Base-by-base conservation (phyloP, 2,113 vertebrate species). In the Jaculus jaculus region DNA sequence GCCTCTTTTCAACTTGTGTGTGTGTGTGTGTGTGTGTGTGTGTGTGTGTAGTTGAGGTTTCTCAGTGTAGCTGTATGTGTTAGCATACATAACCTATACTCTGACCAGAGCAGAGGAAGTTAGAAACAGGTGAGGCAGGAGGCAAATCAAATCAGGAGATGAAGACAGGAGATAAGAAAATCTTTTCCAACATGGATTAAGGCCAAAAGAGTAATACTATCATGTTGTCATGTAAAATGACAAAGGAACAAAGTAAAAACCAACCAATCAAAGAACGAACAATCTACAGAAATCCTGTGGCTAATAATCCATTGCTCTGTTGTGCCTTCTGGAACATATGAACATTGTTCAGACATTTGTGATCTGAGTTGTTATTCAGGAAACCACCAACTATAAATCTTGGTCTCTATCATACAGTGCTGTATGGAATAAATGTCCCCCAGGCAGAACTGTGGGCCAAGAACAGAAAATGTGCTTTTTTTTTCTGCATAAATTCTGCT, bases 351-450 rank as follows among this genome's bases (percentile, higher is more conserved):
- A 80, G 80, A 86, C 63, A 77, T 87, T 79, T 93, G 85, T 83
- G 92, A 60, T 80, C 75, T 32, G 51, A 83, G 39, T 71, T 92
- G 78, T 65, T 77, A 93, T 77, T 94, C 94, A 96, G 95, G 92
- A 96, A 96, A 95, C 89, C 91, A 23, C 85, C n/a, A 89, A 66
- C 88, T 72, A 93, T 95, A 94, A 96, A 95, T 95, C 84, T 94
- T 89, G 84, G 58, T 84, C 66, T 95, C 66, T 95, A 34, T 84
- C 88, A 86, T 39, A 81, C 37, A 61, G 58, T 28, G 3, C 54
- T 73, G 23, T 63, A 74, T 26, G 26, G 75, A 94, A 88, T 83
- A 86, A 95, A 93, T 65, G 77, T 93, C 58, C 78, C 15, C 0
- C 85, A 84, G 47, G 86, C 23, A 92, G n/a, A 69, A 20, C n/a